phyloP scores from a whole-genome alignment of 2,113 vertebrate genomes.

The Dinomys branickii region DNA sequence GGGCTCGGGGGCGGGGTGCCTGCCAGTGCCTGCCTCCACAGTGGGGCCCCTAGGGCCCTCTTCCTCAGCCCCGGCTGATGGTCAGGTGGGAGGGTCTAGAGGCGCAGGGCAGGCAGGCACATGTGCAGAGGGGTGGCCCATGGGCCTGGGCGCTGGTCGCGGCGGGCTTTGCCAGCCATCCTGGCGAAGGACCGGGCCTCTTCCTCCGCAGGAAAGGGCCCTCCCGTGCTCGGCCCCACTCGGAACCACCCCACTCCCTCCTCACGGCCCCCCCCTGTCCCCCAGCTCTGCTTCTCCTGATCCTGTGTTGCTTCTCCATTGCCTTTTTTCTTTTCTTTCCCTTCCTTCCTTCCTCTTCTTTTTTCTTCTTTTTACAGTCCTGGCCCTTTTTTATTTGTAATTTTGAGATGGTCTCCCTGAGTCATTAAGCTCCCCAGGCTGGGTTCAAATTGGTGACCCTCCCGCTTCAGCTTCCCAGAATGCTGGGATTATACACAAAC shows the following conservation, averaged over 20 bases:
- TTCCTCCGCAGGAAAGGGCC: not conserved
- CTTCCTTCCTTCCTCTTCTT: not conserved
- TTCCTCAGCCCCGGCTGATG: not conserved
- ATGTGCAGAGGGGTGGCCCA: not conserved
- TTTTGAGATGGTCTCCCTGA: not conserved
- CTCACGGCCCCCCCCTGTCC: not conserved
- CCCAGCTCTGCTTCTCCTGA: not conserved
- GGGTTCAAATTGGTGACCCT: not conserved
- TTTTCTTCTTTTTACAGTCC: not conserved
- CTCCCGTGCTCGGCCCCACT: not conserved
- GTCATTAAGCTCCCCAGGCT: not conserved
- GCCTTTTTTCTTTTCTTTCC: not conserved
- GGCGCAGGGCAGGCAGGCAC: not conserved
- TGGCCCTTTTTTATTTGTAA: not conserved
- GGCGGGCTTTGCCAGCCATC: not conserved
- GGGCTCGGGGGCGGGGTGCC: not conserved
- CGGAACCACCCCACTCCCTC: not conserved
- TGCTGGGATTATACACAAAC: not conserved
- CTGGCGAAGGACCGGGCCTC: not conserved
- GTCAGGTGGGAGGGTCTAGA: not conserved
- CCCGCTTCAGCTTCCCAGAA: not conserved
- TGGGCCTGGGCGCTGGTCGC: not conserved
- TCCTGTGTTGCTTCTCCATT: not conserved
- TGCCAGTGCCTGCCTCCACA: not conserved
- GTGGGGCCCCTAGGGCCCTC: not conserved